Conservation (phyloP, 2,888 invertebrate genomes). For the Ferdinandea cuprea region DNA sequence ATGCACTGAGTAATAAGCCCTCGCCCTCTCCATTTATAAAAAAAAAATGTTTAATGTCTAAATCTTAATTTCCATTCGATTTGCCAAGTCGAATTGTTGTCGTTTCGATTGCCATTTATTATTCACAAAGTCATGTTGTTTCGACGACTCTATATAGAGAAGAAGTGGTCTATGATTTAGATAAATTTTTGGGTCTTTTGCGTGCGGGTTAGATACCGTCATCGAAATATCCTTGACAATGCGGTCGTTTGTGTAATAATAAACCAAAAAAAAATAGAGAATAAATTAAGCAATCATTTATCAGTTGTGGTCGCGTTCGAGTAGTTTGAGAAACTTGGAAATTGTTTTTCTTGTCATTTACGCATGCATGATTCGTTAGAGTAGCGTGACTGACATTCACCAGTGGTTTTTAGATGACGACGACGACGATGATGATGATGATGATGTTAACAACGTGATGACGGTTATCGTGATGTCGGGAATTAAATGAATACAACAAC, state of each 20-base stretch:
- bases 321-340: constrained; percentile 34
- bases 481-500: constrained; percentile 14
- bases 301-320: constrained; percentile 42
- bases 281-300: constrained; percentile 67
- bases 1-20: constrained; percentile 12
- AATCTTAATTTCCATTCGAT: constrained; percentile 47
- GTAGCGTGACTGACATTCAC: constrained; percentile 63
- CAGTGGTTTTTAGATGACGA: constrained; percentile 40
- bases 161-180: constrained; percentile 42
- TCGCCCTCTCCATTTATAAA: constrained; percentile 12
- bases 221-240: constrained; percentile 56
- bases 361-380: constrained; percentile 69
- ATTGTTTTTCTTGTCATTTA: constrained; percentile 66
- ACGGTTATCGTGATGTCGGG: constrained; percentile 9
- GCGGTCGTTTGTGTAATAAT: background rate
- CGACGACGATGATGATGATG: constrained; percentile 44
- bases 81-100: constrained; percentile 31
- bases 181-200: constrained; percentile 7
- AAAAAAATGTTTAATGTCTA: constrained; percentile 31
- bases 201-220: constrained; percentile 19
- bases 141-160: constrained; percentile 23
- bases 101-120: constrained; percentile 51
- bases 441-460: constrained; percentile 37
- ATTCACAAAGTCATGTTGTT: constrained; percentile 45
- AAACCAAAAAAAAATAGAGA: constrained; percentile 18